phyloP scores from a whole-genome alignment of 2,113 vertebrate species.

The Myiozetetes cayanensis region DNA sequence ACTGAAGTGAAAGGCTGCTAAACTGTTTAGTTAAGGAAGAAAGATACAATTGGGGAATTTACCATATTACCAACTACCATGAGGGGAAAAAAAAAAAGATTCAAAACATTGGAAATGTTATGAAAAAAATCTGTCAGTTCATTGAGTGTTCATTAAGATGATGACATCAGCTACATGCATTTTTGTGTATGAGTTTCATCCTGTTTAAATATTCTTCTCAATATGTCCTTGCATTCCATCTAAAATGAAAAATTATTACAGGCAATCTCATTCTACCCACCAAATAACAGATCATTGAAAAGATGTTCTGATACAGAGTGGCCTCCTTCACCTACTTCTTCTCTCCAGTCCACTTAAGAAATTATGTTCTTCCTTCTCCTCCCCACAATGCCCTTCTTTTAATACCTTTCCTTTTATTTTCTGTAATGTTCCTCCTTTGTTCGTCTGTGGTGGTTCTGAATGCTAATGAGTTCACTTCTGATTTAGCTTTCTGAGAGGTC shows the following conservation, averaged over 20 bases:
- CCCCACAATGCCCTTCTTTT: slow-evolving; percentile 18
- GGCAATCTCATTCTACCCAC: not conserved
- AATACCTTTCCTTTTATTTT: slow-evolving; percentile 43
- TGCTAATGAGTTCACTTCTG: slow-evolving; percentile 51
- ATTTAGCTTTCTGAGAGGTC: slow-evolving; percentile 42
- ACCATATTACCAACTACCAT: not conserved
- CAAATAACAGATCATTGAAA: not conserved
- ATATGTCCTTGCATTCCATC: not conserved
- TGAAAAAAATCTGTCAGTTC: not conserved
- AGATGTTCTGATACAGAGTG: slow-evolving; percentile 5
- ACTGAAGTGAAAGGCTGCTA: not conserved
- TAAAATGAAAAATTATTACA: not conserved
- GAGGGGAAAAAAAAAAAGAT: not conserved
- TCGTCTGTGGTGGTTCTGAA: not conserved
- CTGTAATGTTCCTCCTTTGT: slow-evolving; percentile 19
- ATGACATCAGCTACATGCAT: not conserved
- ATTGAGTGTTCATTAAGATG: not conserved
- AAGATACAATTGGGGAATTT: not conserved
- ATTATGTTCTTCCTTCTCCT: slow-evolving; percentile 25
- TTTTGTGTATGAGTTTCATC: not conserved
- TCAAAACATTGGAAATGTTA: not conserved
- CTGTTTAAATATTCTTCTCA: not conserved
- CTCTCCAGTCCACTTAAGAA: slow-evolving; percentile 44
- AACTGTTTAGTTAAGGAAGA: not conserved
- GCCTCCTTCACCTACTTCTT: slow-evolving; percentile 12